These are phyloP conservation scores for Tuberolachnus salignus DNA, from an alignment of 2,888 invertebrate species.

Conservation along the genomic window DNA sequence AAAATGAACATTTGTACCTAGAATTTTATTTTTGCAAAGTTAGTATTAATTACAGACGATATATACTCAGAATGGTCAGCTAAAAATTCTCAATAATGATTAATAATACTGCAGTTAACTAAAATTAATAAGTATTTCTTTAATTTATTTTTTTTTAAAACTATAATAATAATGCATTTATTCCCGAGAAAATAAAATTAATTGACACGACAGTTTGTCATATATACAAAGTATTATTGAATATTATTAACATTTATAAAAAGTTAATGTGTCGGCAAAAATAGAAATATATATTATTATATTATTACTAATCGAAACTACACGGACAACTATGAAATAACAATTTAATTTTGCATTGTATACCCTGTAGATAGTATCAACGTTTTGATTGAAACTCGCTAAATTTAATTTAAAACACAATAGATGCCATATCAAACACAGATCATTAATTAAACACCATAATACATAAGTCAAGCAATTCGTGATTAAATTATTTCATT, in stretches of 20 bases:
- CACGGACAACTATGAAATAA: neutral
- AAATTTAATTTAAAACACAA: slow-evolving; percentile 29
- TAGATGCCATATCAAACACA: neutral
- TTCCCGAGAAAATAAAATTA: neutral
- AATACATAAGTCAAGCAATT: neutral
- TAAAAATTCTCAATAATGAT: neutral
- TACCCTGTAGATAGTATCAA: slow-evolving; percentile 5
- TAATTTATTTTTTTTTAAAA: neutral
- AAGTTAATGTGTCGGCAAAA: neutral
- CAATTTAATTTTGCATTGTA: slow-evolving; percentile 20
- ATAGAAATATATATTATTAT: too few species aligned
- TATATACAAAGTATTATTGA: too few species aligned
- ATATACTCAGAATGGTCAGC: neutral
- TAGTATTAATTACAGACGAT: neutral
- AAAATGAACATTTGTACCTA: neutral
- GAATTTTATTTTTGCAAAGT: slow-evolving; percentile 20
- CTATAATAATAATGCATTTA: neutral
- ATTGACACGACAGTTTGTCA: too few species aligned
- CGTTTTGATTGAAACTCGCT: slow-evolving; percentile 13
- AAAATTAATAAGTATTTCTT: too few species aligned
- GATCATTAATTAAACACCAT: slow-evolving; percentile 28
- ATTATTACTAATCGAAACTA: neutral
- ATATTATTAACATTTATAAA: neutral
- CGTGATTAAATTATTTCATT: slow-evolving; percentile 10
- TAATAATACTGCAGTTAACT: neutral